phyloP scores from a whole-genome alignment of 1,140 invertebrate species.

The Polyergus mexicanus region DNA sequence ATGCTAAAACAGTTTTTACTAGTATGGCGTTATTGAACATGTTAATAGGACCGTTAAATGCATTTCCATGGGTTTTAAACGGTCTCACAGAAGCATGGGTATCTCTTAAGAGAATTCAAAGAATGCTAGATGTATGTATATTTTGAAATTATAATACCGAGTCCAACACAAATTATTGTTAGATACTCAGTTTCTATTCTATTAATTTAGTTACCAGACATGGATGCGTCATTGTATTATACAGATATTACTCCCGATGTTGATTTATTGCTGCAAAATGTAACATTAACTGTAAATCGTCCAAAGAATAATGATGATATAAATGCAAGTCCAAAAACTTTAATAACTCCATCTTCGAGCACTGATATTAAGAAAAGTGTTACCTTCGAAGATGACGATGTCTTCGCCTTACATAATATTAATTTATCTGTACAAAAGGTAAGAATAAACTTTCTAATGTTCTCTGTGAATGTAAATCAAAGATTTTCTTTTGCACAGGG shows the following conservation, averaged over 20 bases:
- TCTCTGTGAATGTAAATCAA: slow-evolving; percentile 33
- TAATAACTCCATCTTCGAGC: slow-evolving; percentile 69
- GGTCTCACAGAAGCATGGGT: slow-evolving; percentile 98
- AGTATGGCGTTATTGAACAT: slow-evolving; percentile 98
- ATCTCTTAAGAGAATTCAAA: slow-evolving; percentile 93
- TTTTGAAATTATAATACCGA: background rate
- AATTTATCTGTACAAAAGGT: slow-evolving; percentile 88
- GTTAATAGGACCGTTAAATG: slow-evolving; percentile 98
- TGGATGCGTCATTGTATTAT: slow-evolving; percentile 87
- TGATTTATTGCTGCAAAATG: slow-evolving; percentile 86
- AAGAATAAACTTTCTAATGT: slow-evolving; percentile 35
- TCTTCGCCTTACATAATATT: slow-evolving; percentile 87
- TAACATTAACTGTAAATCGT: slow-evolving; percentile 79
- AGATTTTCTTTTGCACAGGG: slow-evolving; percentile 83
- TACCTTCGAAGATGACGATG: slow-evolving; percentile 73
- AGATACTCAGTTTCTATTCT: slow-evolving; percentile 58
- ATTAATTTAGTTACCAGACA: slow-evolving; percentile 88
- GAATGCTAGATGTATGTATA: slow-evolving; percentile 89
- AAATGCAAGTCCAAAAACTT: slow-evolving; percentile 42
- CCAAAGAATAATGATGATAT: slow-evolving; percentile 26
- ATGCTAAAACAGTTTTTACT: slow-evolving; percentile 97
- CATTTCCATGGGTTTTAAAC: slow-evolving; percentile 99
- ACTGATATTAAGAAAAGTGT: slow-evolving; percentile 72
- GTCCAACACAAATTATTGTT: background rate
- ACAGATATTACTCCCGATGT: slow-evolving; percentile 79